phyloP scores from a whole-genome alignment of 2,888 invertebrate genomes.

The Phengaris arion region DNA sequence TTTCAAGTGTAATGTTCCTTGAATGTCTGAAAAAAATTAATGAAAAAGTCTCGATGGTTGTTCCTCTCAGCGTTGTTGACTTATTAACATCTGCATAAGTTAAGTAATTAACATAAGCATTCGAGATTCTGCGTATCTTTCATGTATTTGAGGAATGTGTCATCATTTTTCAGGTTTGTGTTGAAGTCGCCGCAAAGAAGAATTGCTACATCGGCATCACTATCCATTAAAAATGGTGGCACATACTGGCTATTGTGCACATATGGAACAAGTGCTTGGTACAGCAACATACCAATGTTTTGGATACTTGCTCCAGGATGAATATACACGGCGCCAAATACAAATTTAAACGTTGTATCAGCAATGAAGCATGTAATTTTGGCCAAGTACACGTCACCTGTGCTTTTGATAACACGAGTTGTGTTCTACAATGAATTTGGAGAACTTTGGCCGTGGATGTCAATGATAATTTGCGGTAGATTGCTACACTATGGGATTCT shows the following conservation, averaged over 20 bases:
- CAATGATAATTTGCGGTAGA: background rate
- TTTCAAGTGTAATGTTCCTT: conserved; percentile 43
- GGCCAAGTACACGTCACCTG: no score
- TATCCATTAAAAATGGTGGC: conserved; percentile 25
- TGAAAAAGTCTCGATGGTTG: conserved; percentile 42
- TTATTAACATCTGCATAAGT: conserved; percentile 39
- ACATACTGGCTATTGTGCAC: no score
- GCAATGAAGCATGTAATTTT: no score
- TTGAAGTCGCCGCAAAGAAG: conserved; percentile 41
- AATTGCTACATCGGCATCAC: conserved; percentile 39
- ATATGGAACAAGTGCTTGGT: no score
- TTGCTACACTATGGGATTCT: background rate
- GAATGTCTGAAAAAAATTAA: no score
- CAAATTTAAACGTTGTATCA: no score
- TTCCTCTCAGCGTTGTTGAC: conserved; percentile 40
- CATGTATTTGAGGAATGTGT: conserved; percentile 41
- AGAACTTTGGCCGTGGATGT: conserved; percentile 1
- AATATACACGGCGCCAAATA: no score
- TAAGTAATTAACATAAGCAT: no score
- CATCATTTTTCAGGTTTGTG: conserved; percentile 39
- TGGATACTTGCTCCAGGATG: no score
- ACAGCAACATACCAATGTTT: no score
- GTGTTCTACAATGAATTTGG: conserved; percentile 20
- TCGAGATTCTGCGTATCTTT: conserved; percentile 42
- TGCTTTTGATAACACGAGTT: no score